Base-by-base conservation (phyloP, 1,140 invertebrate species). In the Drosophila carrolli region DNA sequence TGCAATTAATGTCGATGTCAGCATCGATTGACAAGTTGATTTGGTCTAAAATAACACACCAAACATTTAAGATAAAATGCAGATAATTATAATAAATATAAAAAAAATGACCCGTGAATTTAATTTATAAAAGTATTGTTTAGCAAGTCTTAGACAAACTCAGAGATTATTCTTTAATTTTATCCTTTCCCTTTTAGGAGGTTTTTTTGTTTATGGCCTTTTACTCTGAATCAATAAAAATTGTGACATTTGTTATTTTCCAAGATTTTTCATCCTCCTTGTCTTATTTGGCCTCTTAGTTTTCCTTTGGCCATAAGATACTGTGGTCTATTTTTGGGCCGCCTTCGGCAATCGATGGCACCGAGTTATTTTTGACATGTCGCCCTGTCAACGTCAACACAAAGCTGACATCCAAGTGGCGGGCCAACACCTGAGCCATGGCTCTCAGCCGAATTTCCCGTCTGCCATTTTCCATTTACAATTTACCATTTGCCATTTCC, bases 361-460 rank as follows among this genome's bases (percentile, higher is more conserved):
- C 63, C 50, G 65, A 70, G 63, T 47, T 70, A 70, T 70, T 68
- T 68, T 32, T 70, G 63, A 56, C 41, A 68, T 70, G 66, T 70
- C 66, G 48, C 48, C 66, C 66, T 54, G 66, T 70, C 63, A 70
- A 68, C 63, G 66, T 70, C 67, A 68, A 68, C 61, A 37, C 43
- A 37, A 56, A 10, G 35, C 43, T 48, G 63, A 70, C 67, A 70
- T 32, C 48, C 50, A 68, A 68, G 65, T 70, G 66, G 63, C 63
- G 47, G 62, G 41, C 41, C 63, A 68, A 46, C 66, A 70, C 66
- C 66, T 68, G 63, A 51, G 65, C 65, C 59, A 8, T 14, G 47
- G 23, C 59, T 50, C 13, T 9, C 46, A 38, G 10, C 16, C 23
- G 43, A 37, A 40, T 19, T n/a, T 38, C 23, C 43, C 23, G 16